Base-by-base conservation (phyloP, 2,888 invertebrate genomes). In the Masnerella sp. region DNA sequence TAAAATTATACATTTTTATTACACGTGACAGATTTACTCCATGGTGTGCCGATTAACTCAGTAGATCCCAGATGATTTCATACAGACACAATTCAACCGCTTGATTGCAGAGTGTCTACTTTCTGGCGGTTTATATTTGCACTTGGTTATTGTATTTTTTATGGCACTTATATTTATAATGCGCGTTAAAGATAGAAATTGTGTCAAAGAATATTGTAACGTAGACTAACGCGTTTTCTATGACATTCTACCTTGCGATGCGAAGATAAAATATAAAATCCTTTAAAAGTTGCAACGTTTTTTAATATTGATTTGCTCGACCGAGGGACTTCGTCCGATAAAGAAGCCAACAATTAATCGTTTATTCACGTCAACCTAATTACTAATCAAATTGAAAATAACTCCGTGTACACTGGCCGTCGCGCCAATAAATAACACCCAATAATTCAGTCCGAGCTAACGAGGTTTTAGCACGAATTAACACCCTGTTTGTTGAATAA, bases 131-230 rank as follows among this genome's bases (percentile, higher is more conserved):
- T n/a, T 5, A 12, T 49, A 49, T 40, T 51, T 49, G 22, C 51
- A 51, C 12, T 28, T 14, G 15, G 42, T 30, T 25, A 62, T 20
- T 56, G 25, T 32, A 28, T 17, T 47, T 64, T 54, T 54, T 65
- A 43, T 36, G n/a, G n/a, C 15, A 15, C 45, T 32, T 64, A 64
- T 64, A 52, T 64, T 64, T 64, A 52, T 14, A 25, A 20, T 34
- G 18, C n/a, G 17, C 14, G 54, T 25, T 54, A 54, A 65, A 54
- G 40, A 47, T 56, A 56, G 56, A 49, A 67, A 67, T 49, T 67
- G 36, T 67, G 65, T 67, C 65, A 67, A 51, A 49, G 62, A 42
- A 42, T 42, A 62, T 42, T 22, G 51, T 62, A 38, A 12, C 59
- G 22, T 34, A 45, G 38, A 32, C 15, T 32, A 12, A 14, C 9